Conservation (phyloP, 2,888 invertebrate genomes). For the Eristalinus aeneus region DNA sequence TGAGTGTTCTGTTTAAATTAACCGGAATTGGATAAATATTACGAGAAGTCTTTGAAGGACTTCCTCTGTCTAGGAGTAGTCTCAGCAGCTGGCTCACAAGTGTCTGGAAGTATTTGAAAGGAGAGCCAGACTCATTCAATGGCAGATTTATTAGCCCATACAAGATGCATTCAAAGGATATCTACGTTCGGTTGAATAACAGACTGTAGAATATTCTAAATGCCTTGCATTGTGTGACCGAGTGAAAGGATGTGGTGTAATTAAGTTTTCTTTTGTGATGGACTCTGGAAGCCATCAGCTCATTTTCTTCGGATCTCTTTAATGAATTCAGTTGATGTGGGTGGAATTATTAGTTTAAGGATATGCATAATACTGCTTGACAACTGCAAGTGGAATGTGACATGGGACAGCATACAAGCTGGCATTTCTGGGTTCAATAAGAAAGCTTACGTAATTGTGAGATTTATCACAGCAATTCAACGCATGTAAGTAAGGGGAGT, state of each 20-base stretch:
- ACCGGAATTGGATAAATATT: background rate
- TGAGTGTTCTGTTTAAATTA: conserved; percentile 15
- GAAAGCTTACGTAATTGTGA: no score
- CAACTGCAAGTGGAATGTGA: no score
- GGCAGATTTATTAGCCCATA: background rate
- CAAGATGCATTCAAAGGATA: background rate
- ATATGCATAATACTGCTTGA: no score
- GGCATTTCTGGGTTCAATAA: no score
- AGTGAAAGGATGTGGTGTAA: background rate
- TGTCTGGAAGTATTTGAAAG: background rate
- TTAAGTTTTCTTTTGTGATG: background rate
- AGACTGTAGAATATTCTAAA: background rate
- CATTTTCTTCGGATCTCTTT: background rate
- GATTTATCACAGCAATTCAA: no score
- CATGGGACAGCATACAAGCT: no score
- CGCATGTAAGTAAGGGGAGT: no score
- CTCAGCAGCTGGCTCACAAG: background rate
- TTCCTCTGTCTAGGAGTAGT: background rate
- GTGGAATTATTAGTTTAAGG: no score
- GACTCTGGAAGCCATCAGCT: background rate
- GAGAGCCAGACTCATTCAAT: background rate
- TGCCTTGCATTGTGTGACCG: background rate
- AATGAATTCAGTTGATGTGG: no score
- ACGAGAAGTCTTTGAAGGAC: background rate
- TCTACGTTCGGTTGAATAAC: background rate